Base-by-base conservation (phyloP, 2,888 invertebrate species). In the Sicus ferrugineus region DNA sequence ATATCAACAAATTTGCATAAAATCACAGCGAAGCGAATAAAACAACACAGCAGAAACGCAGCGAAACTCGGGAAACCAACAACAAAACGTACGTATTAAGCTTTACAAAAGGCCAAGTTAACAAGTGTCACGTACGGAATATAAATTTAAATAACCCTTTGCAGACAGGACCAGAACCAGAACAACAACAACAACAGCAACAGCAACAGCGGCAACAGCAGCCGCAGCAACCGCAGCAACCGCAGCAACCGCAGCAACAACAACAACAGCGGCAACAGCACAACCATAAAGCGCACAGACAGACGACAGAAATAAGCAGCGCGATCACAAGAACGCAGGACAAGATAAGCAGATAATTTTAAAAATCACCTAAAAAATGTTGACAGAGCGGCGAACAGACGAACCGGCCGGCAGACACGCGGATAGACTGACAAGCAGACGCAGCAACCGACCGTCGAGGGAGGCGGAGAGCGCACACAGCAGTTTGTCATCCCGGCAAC, bases 91-190 rank as follows among this genome's bases (percentile, higher is more conserved):
- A 42, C 14, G 42, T 42, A n/a, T n/a, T 26, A 59, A 30, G 23
- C 66, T 54, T 46, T 19, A 58, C 58, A 71, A 70, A 70, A 71
- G 67, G 48, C 72, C 70, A 69, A 72, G 80, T 77, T 78, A 79
- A 78, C 81, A 81, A 82, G 80, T 82, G 82, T 81, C 81, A 80
- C 82, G 81, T 81, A 78, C 75, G 72, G 74, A 75, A 76, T 79
- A 81, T 80, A 81, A 79, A 79, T 81, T 80, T 77, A 68, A 68
- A 69, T 63, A 63, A 69, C 62, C 62, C 26, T 64, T 30, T 30
- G 34, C 52, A 28, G 31, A 56, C 21, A 11, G 34, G 54, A n/a
- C n/a, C n/a, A n/a, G n/a, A n/a, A n/a, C 66, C 26, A 46, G 30
- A 59, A 56, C 58, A 48, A 31, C 23, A 52, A 31, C 38, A 64